phyloP scores from a whole-genome alignment of 2,888 invertebrate genomes.

The Phalera bucephala region DNA sequence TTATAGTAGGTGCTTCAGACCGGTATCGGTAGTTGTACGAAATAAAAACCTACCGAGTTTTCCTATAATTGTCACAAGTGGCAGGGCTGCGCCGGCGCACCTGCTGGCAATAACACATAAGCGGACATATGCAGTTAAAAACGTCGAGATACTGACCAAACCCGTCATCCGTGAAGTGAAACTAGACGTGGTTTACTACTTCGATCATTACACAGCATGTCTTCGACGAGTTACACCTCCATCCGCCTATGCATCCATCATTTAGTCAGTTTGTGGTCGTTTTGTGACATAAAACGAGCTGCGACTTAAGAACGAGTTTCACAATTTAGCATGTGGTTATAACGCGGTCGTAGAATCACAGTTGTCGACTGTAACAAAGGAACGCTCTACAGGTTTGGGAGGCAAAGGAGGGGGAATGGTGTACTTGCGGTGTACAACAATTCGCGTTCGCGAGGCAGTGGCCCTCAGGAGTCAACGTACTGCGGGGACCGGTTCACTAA shows the following conservation, averaged over 20 bases:
- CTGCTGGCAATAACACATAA: slow-evolving; percentile 58
- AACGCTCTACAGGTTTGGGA: not conserved
- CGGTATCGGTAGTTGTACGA: slow-evolving; percentile 8
- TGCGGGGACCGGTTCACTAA: slow-evolving; percentile 77
- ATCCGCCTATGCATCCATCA: not conserved
- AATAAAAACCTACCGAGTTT: slow-evolving; percentile 34
- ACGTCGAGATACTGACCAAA: slow-evolving; percentile 46
- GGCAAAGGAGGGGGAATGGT: not conserved
- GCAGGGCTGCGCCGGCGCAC: slow-evolving; percentile 43
- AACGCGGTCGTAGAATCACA: not conserved
- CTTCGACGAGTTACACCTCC: slow-evolving; percentile 2
- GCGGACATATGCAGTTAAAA: slow-evolving; percentile 53
- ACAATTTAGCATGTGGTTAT: not conserved
- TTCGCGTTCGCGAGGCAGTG: slow-evolving; percentile 59
- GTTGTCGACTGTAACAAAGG: not conserved
- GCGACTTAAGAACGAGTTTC: not conserved
- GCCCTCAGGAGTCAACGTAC: slow-evolving; percentile 76
- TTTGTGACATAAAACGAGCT: not conserved
- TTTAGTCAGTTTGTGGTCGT: not conserved
- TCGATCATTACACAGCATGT: slow-evolving; percentile 7
- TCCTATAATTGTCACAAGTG: slow-evolving; percentile 43
- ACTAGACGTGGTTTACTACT: slow-evolving; percentile 44
- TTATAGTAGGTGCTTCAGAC: slow-evolving; percentile 2
- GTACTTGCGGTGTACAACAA: slow-evolving; percentile 29
- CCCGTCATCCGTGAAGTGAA: slow-evolving; percentile 53